phyloP scores from a whole-genome alignment of 1,140 invertebrate genomes.

The Bombus confusus region DNA sequence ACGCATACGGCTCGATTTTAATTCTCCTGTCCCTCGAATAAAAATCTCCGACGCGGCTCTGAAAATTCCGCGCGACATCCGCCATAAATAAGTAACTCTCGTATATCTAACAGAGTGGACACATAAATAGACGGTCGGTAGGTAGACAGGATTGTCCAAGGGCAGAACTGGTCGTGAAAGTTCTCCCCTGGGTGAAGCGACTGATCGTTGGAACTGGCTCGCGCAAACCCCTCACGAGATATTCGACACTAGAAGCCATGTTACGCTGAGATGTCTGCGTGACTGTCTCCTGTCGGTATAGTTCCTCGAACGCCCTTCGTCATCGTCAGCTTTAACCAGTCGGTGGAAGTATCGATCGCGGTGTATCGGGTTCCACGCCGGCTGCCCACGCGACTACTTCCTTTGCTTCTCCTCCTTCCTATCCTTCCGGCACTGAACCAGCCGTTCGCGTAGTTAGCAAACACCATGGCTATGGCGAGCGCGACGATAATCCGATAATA shows the following conservation, averaged over 20 bases:
- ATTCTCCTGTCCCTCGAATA: neutral
- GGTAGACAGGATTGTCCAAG: neutral
- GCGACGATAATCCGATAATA: slow-evolving; percentile 27
- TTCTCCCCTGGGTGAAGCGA: neutral
- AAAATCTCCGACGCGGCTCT: neutral
- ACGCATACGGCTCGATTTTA: neutral
- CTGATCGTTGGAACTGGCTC: slow-evolving; percentile 34
- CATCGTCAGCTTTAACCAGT: slow-evolving; percentile 47
- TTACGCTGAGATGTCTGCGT: slow-evolving; percentile 36
- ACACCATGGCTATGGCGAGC: neutral
- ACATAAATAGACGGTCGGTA: slow-evolving; percentile 14
- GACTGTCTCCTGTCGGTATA: slow-evolving; percentile 44
- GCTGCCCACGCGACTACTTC: slow-evolving; percentile 56
- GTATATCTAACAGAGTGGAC: neutral
- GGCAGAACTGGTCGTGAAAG: slow-evolving; percentile 29
- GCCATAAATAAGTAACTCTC: slow-evolving; percentile 1
- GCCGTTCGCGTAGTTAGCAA: neutral
- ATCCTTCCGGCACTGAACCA: slow-evolving; percentile 8
- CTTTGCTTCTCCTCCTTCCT: slow-evolving; percentile 37
- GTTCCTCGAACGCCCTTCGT: slow-evolving; percentile 33
- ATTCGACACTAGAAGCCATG: slow-evolving; percentile 72
- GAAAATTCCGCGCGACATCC: neutral
- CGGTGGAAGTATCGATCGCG: slow-evolving; percentile 56
- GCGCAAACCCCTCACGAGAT: slow-evolving; percentile 55
- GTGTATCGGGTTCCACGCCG: slow-evolving; percentile 62